Conservation (phyloP, 2,113 vertebrate genomes). For the Motacilla tschutschensis region DNA sequence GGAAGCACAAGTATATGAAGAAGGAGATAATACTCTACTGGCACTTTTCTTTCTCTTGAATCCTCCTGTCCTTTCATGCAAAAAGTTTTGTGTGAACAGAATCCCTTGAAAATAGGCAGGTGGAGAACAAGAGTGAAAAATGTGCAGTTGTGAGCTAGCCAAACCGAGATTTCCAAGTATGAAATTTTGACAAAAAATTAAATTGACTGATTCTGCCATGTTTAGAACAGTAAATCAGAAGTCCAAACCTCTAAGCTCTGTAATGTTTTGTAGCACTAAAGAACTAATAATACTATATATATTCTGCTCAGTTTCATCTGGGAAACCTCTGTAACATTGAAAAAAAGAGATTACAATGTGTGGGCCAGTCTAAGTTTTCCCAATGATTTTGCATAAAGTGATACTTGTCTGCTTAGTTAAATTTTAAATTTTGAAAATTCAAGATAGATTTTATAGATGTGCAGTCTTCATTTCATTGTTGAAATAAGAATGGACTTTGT, state of each 20-base stretch:
- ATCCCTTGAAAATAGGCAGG: neutral
- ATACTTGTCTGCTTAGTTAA: neutral
- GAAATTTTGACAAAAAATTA: neutral
- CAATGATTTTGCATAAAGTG: neutral
- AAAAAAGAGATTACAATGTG: neutral
- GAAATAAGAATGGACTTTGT: neutral
- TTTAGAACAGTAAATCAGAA: neutral
- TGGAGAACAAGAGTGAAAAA: neutral
- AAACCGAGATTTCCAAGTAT: neutral
- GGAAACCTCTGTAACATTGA: neutral
- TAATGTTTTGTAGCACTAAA: neutral
- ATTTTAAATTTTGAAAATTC: neutral
- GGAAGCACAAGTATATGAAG: neutral
- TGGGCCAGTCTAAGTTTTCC: neutral
- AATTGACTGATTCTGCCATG: neutral
- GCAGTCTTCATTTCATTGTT: neutral
- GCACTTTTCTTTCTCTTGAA: constrained; percentile 44
- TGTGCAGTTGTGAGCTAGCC: neutral
- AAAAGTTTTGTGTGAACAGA: constrained; percentile 4
- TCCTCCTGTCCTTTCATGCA: constrained; percentile 12
- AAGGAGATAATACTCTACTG: constrained; percentile 38
- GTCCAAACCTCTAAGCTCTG: neutral
- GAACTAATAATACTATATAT: neutral
- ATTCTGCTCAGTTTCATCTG: neutral
- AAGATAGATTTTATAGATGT: neutral